Conservation (phyloP, 2,888 invertebrate species). For the Eupithecia vulgata region DNA sequence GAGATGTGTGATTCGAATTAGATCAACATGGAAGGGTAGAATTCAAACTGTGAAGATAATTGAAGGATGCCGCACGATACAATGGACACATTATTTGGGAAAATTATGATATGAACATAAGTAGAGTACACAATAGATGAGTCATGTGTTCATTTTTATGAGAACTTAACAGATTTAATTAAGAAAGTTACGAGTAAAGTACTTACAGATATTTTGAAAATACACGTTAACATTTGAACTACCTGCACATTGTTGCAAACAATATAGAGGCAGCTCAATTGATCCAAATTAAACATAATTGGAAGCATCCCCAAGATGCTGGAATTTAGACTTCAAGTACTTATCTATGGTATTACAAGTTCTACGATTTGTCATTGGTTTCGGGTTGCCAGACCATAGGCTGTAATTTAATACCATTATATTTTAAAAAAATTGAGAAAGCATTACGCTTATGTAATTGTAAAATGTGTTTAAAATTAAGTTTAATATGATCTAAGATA, state of each 20-base stretch:
- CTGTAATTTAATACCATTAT: too few species aligned
- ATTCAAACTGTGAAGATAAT: constrained; percentile 1
- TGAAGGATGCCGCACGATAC: neutral
- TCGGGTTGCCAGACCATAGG: too few species aligned
- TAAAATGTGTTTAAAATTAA: too few species aligned
- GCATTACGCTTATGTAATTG: too few species aligned
- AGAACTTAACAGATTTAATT: too few species aligned
- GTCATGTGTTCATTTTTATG: neutral
- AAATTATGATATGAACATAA: neutral
- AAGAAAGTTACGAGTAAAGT: too few species aligned
- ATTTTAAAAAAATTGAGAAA: too few species aligned
- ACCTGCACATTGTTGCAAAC: neutral
- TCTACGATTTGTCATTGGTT: too few species aligned
- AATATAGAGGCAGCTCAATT: neutral
- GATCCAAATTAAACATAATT: neutral
- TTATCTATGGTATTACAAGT: too few species aligned
- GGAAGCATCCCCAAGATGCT: neutral
- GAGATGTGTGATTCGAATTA: constrained; percentile 20
- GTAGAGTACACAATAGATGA: neutral
- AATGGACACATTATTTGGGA: neutral
- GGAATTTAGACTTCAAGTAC: too few species aligned
- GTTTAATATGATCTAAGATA: too few species aligned
- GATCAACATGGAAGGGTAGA: neutral
- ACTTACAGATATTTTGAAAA: too few species aligned
- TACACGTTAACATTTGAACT: neutral